These are phyloP conservation scores for Hirtodrosophila trivittata DNA, from an alignment of 2,888 invertebrate genomes.

Conservation along the genomic window DNA sequence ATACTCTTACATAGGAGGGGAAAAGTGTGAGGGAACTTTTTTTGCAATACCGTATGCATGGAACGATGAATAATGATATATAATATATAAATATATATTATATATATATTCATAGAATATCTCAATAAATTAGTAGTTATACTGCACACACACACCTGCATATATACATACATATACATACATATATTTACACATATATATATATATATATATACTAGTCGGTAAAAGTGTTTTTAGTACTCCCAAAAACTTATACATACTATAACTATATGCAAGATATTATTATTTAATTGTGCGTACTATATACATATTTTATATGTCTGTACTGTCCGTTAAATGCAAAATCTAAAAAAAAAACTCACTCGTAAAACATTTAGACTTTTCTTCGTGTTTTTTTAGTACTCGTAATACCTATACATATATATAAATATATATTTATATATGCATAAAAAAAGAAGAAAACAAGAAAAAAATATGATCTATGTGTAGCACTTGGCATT, in stretches of 20 bases:
- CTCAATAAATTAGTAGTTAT: slow-evolving; percentile 62
- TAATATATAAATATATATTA: slow-evolving; percentile 42
- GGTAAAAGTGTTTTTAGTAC: slow-evolving; percentile 68
- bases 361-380: background rate
- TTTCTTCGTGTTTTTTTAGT: slow-evolving; percentile 20
- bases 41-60: no score
- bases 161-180: slow-evolving; percentile 30
- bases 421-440: slow-evolving; percentile 15
- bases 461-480: slow-evolving; percentile 40
- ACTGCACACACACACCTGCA: slow-evolving; percentile 43
- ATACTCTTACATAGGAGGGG: no score
- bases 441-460: slow-evolving; percentile 2
- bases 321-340: no score
- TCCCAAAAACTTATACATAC: slow-evolving; percentile 35
- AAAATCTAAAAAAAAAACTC: background rate
- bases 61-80: slow-evolving; percentile 13
- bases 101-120: slow-evolving; percentile 49
- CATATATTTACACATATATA: slow-evolving; percentile 34
- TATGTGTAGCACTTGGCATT: slow-evolving; percentile 67
- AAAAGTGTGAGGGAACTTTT: no score
- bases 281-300: no score
- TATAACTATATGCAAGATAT: slow-evolving; percentile 5
- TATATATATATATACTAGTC: slow-evolving; percentile 63
- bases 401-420: slow-evolving; percentile 45
- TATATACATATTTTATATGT: no score